Base-by-base conservation (phyloP, 2,113 vertebrate genomes). In the Rutilus rutilus region DNA sequence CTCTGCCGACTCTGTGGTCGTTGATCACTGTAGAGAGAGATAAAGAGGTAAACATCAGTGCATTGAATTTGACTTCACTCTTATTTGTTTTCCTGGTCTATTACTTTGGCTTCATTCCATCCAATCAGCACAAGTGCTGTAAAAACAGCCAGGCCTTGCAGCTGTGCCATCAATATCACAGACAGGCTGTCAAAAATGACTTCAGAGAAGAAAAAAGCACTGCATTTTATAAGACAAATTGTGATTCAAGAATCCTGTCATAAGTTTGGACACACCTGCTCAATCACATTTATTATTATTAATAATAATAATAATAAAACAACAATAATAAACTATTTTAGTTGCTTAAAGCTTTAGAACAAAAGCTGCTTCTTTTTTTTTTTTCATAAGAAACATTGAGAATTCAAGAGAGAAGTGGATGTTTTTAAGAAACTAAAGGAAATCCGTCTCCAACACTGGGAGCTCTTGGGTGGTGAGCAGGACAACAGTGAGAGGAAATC, bases 1-100 rank as follows among this genome's bases (percentile, higher is more conserved):
- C 87, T 89, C 90, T 85, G 88, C 80, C 76, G 91, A 83, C 87
- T 91, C 85, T 39, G 86, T 62, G 85, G 83, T 77, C 87, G 92
- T 92, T 90, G 77, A 92, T 91, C 64, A 91, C 78, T 90, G 59
- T 85, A 79, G 42, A 81, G 33, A 81, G 33, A 27, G 59, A 81
- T 4, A 23, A 75, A 64, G 47, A 77, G 33, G 73, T 71, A 25
- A 62, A 30, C 4, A 47, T 42, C 23, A 71, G 25, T 23, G 36
- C 23, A 45, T 11, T 39, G 19, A 69, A 17, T 67, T 83, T 7
- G 17, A n/a, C 12, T 75, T 33, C 11, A 15, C 10, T 45, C 5
- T 79, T 36, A 11, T 27, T 82, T 30, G 25, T 82, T 30, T 81
- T 82, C 39, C 62, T 30, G 62, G 30, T 80, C 21, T 82, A 50